phyloP scores from a whole-genome alignment of 2,797 vertebrate species.

The Champsocephalus gunnari region DNA sequence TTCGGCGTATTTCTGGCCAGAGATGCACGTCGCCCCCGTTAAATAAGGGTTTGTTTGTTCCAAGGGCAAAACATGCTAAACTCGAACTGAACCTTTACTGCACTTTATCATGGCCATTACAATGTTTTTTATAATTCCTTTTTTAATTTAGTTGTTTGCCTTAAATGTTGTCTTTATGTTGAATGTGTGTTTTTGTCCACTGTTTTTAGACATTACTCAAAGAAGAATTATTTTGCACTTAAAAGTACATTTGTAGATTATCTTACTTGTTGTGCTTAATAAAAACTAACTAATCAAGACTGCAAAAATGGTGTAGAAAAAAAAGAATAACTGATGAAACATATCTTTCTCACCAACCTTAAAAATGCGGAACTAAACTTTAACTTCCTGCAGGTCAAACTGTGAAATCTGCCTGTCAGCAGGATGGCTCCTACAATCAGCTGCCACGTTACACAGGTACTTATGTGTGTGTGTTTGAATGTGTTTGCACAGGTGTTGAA shows the following conservation, averaged over 20 bases:
- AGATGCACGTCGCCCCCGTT: no score
- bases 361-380: slow-evolving; percentile 8
- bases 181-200: no score
- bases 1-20: no score
- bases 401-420: slow-evolving; percentile 26
- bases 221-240: not conserved
- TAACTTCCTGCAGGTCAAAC: slow-evolving; percentile 32
- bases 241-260: not conserved
- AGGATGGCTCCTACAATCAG: not conserved
- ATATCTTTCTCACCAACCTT: not conserved
- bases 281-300: not conserved
- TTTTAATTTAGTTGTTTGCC: no score
- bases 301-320: not conserved
- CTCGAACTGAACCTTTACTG: no score
- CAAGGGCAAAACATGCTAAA: no score
- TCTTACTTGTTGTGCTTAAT: not conserved
- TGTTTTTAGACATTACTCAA: not conserved
- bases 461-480: slow-evolving; percentile 12
- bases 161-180: no score
- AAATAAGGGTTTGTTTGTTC: no score
- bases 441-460: slow-evolving; percentile 25
- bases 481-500: slow-evolving; percentile 46
- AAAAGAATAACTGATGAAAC: not conserved
- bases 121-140: no score
- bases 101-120: no score